Base-by-base conservation (phyloP, 1,140 invertebrate species). In the Dendrolimus punctatus region DNA sequence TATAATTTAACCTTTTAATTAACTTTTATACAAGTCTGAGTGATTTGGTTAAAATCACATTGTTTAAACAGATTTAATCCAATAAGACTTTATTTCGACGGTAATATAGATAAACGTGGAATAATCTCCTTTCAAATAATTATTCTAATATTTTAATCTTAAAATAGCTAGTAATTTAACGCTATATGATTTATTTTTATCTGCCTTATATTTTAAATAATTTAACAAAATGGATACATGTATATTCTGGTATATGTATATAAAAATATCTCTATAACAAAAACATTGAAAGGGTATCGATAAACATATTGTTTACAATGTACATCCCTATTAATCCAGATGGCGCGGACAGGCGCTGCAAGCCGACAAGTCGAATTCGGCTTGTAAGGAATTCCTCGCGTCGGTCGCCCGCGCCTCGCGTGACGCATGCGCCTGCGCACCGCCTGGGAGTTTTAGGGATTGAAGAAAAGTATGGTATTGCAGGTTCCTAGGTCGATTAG, bases 321-420 rank as follows among this genome's bases (percentile, higher is more conserved):
- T 47, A 23, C 76, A 58, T 68, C 77, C 63, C 74, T 80, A 73
- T 5, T 6, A 23, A 46, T 55, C 69, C 80, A 84, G 80, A 81
- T 84, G 77, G 75, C 73, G 80, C 66, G 68, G 80, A 83, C 79
- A 83, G 67, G 72, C 71, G 49, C 62, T 50, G 68, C 68, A 64
- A 70, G 74, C 68, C 70, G 71, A 70, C 71, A 64, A 79, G 66
- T 67, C 65, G 71, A 71, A 72, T 79, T 74, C 65, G 72, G 66
- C 58, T 58, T 65, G 73, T 64, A 68, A 70, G 75, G 76, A 75
- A 84, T 84, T 75, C 78, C 71, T 68, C 56, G 69, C 76, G 69
- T 73, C n/a, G n/a, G n/a, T n/a, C 80, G 76, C 78, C 76, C 69
- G 58, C 67, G 52, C 53, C 56, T 73, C 65, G 59, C 64, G 71